Base-by-base conservation (phyloP, 1,140 invertebrate genomes). In the Drosophila mojavensis region DNA sequence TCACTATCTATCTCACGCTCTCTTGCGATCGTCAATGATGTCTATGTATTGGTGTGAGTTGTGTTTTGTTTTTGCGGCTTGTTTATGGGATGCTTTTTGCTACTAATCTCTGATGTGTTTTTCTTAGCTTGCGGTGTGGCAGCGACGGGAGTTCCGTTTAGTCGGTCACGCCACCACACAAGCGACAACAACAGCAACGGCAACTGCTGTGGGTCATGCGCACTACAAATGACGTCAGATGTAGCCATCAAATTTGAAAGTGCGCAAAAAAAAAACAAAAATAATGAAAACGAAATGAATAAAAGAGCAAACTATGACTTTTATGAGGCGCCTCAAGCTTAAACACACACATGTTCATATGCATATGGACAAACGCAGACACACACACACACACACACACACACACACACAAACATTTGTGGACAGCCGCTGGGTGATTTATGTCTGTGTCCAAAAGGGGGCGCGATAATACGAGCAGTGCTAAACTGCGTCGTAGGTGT, bases 121-220 rank as follows among this genome's bases (percentile, higher is more conserved):
- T 82, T 74, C 45, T 80, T 75, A 55, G 60, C 64, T 59, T 53
- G 60, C 45, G 55, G 68, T 43, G 51, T 30, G 33, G 55, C 56
- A 50, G 43, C 60, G 78, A 48, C 33, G 70, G 59, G 61, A 89
- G 84, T 89, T 89, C 80, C 85, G 84, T 89, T 89, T 81, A 81
- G 80, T 89, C 78, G 84, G 84, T 89, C 84, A 89, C 84, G 84
- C 84, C 84, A 84, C 78, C 74, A 89, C 71, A 83, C 78, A 89
- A 85, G 79, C 67, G 81, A 78, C 33, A 78, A 70, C 48, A 86
- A 67, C 43, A 55, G 36, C 45, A 79, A 43, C 50, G 30, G 20
- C 33, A 41, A 43, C 59, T 41, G 43, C 67, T 74, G 65, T 73
- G 80, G 80, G 84, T 88, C 84, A 88, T 88, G 84, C 84, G 84